These are phyloP conservation scores for Venusia cambrica DNA, from an alignment of 2,888 invertebrate species.

Conservation along the genomic window DNA sequence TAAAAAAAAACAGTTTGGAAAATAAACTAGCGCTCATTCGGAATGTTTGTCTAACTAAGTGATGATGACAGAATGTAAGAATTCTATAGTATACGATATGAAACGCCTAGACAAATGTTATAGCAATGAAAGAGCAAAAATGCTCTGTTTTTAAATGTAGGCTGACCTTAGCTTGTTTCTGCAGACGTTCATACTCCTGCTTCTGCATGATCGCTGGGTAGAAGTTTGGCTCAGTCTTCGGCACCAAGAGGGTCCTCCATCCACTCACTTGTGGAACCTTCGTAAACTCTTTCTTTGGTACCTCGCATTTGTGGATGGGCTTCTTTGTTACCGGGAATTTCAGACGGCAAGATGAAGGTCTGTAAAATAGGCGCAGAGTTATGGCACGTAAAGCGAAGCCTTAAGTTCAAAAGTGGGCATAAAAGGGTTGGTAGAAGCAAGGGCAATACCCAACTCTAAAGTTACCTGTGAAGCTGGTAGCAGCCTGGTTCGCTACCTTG, in stretches of 20 bases:
- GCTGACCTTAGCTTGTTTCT: conserved; percentile 79
- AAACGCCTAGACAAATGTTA: too few relatives aligned
- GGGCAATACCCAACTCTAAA: too few relatives aligned
- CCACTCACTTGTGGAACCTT: conserved; percentile 60
- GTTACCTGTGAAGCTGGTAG: conserved; percentile 68
- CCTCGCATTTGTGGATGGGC: conserved; percentile 70
- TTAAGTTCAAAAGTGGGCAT: too few relatives aligned
- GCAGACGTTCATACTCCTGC: conserved; percentile 81
- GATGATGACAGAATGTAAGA: too few relatives aligned
- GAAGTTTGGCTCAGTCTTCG: conserved; percentile 70
- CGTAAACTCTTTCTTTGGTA: conserved; percentile 43
- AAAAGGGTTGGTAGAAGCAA: too few relatives aligned
- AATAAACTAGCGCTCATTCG: too few relatives aligned
- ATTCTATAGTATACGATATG: too few relatives aligned
- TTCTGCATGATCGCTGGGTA: conserved; percentile 82
- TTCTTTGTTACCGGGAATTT: conserved; percentile 61
- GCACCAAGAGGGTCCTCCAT: conserved; percentile 72
- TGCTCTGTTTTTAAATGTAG: conserved; percentile 8
- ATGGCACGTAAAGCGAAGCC: neutral
- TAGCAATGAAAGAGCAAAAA: conserved; percentile 5
- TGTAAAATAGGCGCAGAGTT: conserved; percentile 30
- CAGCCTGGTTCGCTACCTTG: conserved; percentile 62
- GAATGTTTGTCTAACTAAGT: too few relatives aligned
- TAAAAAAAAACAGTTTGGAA: too few relatives aligned
- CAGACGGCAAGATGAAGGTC: conserved; percentile 69